These are phyloP conservation scores for Ptilonorhynchus violaceus DNA, from an alignment of 2,113 vertebrate species.

Conservation along the genomic window DNA sequence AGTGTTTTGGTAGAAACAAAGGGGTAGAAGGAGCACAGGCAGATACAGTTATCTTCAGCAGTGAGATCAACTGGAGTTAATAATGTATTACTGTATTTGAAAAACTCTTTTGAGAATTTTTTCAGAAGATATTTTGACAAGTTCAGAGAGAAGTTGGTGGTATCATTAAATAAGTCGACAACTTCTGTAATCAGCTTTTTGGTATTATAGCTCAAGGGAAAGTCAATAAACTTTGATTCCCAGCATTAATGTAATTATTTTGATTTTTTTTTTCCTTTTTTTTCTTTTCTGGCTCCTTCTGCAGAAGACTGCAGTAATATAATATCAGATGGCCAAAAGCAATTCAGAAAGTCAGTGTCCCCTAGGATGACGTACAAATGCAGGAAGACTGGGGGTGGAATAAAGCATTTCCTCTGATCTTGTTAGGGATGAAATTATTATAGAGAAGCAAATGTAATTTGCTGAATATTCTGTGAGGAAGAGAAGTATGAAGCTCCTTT, in stretches of 20 bases:
- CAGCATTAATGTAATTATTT: conserved; percentile 79
- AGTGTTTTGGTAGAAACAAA: neutral
- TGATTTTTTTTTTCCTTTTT: neutral
- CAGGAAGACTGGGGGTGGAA: conserved; percentile 72
- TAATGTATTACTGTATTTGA: conserved; percentile 22
- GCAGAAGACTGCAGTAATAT: conserved; percentile 68
- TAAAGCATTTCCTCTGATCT: conserved; percentile 80
- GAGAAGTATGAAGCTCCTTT: conserved; percentile 16
- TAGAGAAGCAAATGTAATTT: conserved; percentile 57
- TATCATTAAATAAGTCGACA: conserved; percentile 74
- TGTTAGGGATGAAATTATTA: conserved; percentile 72
- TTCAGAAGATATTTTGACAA: conserved; percentile 70
- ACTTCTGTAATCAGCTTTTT: conserved; percentile 72
- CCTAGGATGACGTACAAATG: conserved; percentile 72
- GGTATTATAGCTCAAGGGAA: conserved; percentile 76
- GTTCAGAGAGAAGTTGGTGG: conserved; percentile 39
- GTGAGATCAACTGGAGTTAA: conserved; percentile 6
- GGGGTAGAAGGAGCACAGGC: neutral
- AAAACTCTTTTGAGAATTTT: conserved; percentile 61
- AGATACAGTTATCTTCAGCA: neutral
- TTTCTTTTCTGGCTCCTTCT: conserved; percentile 54
- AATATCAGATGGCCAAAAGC: conserved; percentile 79
- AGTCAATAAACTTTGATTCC: conserved; percentile 82
- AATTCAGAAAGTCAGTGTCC: conserved; percentile 75
- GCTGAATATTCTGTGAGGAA: conserved; percentile 47